Evolutionary conservation across 2,797 vertebrate genomes (phyloP).

Genomic region (Tarsius wallacei): DNA sequence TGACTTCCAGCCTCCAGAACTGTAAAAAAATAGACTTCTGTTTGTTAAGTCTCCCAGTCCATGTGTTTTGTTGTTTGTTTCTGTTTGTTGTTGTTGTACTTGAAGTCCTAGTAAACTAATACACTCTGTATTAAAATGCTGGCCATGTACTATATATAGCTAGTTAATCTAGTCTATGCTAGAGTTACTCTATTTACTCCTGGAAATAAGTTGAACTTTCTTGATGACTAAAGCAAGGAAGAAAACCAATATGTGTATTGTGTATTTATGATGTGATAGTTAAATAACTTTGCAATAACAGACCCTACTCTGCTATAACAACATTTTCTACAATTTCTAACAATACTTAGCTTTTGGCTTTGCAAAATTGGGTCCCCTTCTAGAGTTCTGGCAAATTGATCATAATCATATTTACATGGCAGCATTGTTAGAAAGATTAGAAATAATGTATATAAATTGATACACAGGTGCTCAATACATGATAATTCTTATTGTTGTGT

Average conservation of each 20-base stretch:
- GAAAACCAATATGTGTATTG: neutral
- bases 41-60: neutral
- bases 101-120: neutral
- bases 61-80: neutral
- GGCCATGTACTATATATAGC: neutral
- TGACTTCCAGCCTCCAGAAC: neutral
- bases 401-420: neutral
- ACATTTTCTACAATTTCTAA: neutral
- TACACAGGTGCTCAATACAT: neutral
- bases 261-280: neutral
- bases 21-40: neutral
- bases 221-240: neutral
- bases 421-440: neutral
- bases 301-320: neutral
- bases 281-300: neutral
- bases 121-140: neutral
- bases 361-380: neutral
- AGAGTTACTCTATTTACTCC: neutral
- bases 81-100: too few species aligned
- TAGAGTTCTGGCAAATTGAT: neutral
- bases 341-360: accelerated
- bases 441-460: neutral
- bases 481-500: neutral
- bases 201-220: slow-evolving; percentile 6
- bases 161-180: neutral